Percentiles rank a stretch among this genome's conserved stretches.
phyloP scores from a whole-genome alignment of 2,888 invertebrate genomes.

The Drosophila paranaensis region DNA sequence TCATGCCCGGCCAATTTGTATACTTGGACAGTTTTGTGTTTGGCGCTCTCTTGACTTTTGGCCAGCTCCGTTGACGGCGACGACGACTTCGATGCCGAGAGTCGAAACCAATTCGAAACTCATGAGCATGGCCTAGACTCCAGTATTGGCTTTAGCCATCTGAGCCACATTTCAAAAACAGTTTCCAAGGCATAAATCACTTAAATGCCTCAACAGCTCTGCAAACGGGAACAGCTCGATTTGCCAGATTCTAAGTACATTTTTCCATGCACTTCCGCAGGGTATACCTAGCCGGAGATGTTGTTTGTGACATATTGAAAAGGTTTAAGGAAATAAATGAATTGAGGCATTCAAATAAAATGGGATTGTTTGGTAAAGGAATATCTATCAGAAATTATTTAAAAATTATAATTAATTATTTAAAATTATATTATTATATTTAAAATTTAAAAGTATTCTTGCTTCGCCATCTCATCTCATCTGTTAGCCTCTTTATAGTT shows the following conservation, averaged over 20 bases:
- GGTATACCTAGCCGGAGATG: neutral
- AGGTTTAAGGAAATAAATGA: neutral
- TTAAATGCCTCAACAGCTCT: constrained; percentile 65
- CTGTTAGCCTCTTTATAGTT: no score
- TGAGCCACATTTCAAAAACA: constrained; percentile 78
- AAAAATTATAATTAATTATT: no score
- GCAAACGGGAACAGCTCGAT: constrained; percentile 67
- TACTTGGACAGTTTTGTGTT: constrained; percentile 76
- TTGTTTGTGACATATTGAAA: neutral
- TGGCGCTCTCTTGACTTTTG: constrained; percentile 73
- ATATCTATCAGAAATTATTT: no score
- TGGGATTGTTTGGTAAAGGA: neutral
- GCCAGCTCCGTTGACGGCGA: constrained; percentile 34
- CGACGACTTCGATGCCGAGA: constrained; percentile 42
- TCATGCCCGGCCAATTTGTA: constrained; percentile 80
- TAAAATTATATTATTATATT: no score
- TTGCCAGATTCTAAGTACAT: constrained; percentile 57
- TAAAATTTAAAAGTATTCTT: no score
- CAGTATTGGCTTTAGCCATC: constrained; percentile 29
- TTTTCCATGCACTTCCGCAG: neutral
- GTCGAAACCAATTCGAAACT: constrained; percentile 57
- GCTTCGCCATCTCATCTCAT: no score
- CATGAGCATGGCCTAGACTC: constrained; percentile 53
- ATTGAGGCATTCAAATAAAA: no score
- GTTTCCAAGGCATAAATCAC: constrained; percentile 79